Percentiles rank a stretch among this genome's conserved stretches.
These are phyloP conservation scores for Oligia strigilis DNA, from an alignment of 2,888 invertebrate genomes.

Conservation along the genomic window DNA sequence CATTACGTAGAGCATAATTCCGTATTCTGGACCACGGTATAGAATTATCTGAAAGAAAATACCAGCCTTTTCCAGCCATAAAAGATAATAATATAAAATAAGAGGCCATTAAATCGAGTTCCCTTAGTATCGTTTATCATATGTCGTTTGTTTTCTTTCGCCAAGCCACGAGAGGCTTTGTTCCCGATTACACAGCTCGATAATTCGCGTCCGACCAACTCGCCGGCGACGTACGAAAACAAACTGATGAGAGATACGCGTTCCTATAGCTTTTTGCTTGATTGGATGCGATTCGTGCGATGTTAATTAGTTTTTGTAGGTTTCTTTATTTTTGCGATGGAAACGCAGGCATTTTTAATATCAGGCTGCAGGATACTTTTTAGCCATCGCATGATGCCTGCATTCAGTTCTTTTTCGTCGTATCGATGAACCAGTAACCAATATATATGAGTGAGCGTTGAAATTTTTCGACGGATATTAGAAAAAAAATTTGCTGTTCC, in stretches of 20 bases:
- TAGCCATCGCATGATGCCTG: background rate
- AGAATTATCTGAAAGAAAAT: background rate
- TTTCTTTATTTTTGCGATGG: constrained; percentile 3
- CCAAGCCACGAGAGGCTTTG: constrained; percentile 48
- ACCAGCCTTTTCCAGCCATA: constrained; percentile 3
- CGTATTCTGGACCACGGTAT: too few species aligned
- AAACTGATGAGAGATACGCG: constrained; percentile 28
- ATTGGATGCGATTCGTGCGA: constrained; percentile 25
- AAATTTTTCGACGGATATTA: too few species aligned
- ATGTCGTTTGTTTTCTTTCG: constrained; percentile 56
- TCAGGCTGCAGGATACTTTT: background rate
- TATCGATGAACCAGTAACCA: background rate
- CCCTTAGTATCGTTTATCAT: constrained; percentile 32
- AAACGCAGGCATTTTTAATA: constrained; percentile 6
- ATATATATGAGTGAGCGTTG: background rate
- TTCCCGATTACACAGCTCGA: constrained; percentile 61
- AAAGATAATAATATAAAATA: constrained; percentile 37
- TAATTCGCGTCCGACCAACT: constrained; percentile 38
- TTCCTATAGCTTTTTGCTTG: constrained; percentile 32
- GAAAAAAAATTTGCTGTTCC: too few species aligned
- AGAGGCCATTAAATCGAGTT: constrained; percentile 30
- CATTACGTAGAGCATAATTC: too few species aligned
- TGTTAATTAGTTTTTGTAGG: constrained; percentile 36
- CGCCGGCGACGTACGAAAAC: constrained; percentile 28
- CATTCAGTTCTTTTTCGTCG: background rate